Percentiles rank a stretch among this genome's conserved stretches.
Evolutionary conservation across 2,888 invertebrate species (phyloP).

Genomic region (Frankliniella intonsa): DNA sequence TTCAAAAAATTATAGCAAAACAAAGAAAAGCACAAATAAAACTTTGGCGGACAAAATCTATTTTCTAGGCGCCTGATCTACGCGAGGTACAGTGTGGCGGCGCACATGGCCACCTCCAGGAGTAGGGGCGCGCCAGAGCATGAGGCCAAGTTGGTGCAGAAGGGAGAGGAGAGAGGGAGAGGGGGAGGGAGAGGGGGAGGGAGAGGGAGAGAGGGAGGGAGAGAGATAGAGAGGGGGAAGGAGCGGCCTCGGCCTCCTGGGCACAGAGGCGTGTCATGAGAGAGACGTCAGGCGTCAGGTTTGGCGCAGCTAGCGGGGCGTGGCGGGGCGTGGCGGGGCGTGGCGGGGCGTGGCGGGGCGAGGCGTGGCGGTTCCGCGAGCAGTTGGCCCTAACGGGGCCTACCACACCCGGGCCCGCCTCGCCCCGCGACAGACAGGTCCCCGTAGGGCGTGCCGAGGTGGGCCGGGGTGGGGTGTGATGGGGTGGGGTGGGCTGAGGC

Average conservation of each 20-base stretch:
- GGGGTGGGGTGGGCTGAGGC: not conserved
- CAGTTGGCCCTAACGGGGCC: not conserved
- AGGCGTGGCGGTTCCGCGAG: not conserved
- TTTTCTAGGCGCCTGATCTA: too few relatives aligned
- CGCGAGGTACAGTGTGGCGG: too few relatives aligned
- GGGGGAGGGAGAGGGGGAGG: not conserved
- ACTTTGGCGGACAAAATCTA: too few relatives aligned
- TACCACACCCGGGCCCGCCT: not conserved
- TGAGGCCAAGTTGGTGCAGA: too few relatives aligned
- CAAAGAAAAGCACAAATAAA: too few relatives aligned
- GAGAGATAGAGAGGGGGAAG: not conserved
- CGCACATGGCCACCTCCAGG: too few relatives aligned
- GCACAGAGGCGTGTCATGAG: slow-evolving; percentile 8
- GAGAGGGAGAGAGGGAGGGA: not conserved
- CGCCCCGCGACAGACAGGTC: not conserved
- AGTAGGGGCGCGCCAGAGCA: too few relatives aligned
- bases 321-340: not conserved
- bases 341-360: not conserved
- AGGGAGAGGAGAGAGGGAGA: not conserved
- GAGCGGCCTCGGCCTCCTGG: not conserved
- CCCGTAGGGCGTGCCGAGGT: not conserved
- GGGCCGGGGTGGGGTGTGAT: not conserved
- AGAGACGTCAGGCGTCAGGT: slow-evolving; percentile 18
- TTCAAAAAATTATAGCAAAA: too few relatives aligned
- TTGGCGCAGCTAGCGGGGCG: not conserved